phyloP scores from a whole-genome alignment of 1,140 invertebrate genomes.

The Holotrichia oblita region DNA sequence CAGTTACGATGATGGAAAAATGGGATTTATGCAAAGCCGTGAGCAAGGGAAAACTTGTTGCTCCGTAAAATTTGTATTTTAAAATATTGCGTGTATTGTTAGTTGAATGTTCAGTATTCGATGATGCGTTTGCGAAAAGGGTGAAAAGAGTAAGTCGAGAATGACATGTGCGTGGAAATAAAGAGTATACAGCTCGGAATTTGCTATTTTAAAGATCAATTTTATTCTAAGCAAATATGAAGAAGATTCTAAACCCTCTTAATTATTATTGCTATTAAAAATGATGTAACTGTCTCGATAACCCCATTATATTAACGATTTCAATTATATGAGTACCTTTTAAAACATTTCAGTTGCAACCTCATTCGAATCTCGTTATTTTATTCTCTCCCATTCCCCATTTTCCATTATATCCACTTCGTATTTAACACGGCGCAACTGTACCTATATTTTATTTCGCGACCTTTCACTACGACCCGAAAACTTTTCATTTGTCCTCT shows the following conservation, averaged over 20 bases:
- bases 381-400: not conserved
- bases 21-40: not conserved
- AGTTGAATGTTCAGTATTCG: too few relatives aligned
- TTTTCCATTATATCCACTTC: not conserved
- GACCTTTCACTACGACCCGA: constrained; percentile 31
- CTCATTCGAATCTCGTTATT: not conserved
- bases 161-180: too few relatives aligned
- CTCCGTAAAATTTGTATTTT: not conserved
- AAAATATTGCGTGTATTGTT: not conserved
- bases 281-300: too few relatives aligned
- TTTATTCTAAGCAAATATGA: too few relatives aligned
- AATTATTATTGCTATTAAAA: too few relatives aligned
- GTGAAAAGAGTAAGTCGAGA: too few relatives aligned
- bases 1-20: not conserved
- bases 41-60: not conserved
- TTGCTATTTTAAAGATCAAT: too few relatives aligned
- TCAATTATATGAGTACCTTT: not conserved
- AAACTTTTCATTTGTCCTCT: constrained; percentile 28
- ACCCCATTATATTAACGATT: not conserved
- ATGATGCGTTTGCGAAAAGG: too few relatives aligned
- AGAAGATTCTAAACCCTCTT: too few relatives aligned
- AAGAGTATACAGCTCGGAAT: too few relatives aligned
- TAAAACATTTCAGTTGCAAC: not conserved
- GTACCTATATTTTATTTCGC: constrained; percentile 5
- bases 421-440: not conserved